A percentile compares a stretch with the other conserved stretches of the same genome.
Conservation (phyloP, 2,888 invertebrate species). For the Marasmarcha lunaedactyla region DNA sequence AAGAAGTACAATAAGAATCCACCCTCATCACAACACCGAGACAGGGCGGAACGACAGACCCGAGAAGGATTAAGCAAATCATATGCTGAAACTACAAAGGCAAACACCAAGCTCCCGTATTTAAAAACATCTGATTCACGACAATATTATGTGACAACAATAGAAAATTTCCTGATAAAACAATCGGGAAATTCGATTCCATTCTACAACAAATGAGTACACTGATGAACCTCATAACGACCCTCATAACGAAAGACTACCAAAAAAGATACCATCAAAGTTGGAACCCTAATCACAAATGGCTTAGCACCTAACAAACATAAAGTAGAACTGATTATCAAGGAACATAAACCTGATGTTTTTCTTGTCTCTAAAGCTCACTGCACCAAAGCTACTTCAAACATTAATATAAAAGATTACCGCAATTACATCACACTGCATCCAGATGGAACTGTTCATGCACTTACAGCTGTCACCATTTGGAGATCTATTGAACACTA, state of each 20-base stretch:
- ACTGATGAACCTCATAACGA: not conserved
- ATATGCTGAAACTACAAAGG: too few relatives aligned
- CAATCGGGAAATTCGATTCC: slow-evolving; percentile 3
- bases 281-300: slow-evolving; percentile 5
- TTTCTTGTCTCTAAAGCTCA: not conserved
- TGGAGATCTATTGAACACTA: slow-evolving; percentile 7
- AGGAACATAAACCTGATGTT: not conserved
- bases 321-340: slow-evolving; percentile 1
- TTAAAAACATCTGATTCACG: too few relatives aligned
- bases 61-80: too few relatives aligned
- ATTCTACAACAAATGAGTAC: slow-evolving; percentile 1
- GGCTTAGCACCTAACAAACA: slow-evolving; percentile 2
- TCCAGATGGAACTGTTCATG: slow-evolving; percentile 15
- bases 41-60: too few relatives aligned
- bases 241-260: not conserved
- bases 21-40: too few relatives aligned
- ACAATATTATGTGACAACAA: too few relatives aligned
- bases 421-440: slow-evolving; percentile 1
- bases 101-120: too few relatives aligned
- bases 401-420: not conserved
- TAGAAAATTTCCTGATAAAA: slow-evolving; percentile 2
- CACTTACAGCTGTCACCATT: slow-evolving; percentile 11
- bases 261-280: not conserved
- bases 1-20: too few relatives aligned
- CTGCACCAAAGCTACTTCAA: not conserved